A percentile compares a stretch with the other conserved stretches of the same genome.
These are phyloP conservation scores for Apoda limacodes DNA, from an alignment of 2,888 invertebrate genomes.

Conservation along the genomic window DNA sequence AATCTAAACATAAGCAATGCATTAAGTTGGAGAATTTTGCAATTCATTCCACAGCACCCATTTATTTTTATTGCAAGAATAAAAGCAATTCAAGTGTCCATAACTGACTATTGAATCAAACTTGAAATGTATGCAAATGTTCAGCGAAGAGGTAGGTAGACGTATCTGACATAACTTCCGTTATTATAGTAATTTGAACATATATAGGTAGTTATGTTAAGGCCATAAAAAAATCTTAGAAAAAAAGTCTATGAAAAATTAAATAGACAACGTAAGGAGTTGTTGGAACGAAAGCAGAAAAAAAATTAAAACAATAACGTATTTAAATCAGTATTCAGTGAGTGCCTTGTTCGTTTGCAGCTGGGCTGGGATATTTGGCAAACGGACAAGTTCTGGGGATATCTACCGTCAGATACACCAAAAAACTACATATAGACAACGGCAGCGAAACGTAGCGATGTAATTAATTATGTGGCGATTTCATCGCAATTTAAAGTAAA, in stretches of 20 bases:
- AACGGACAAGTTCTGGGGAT: slow-evolving; percentile 39
- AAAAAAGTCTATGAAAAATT: slow-evolving; percentile 59
- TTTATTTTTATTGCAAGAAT: slow-evolving; percentile 54
- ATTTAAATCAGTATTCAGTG: slow-evolving; percentile 60
- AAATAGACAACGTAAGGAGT: slow-evolving; percentile 47
- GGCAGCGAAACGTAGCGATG: no score
- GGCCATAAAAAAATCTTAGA: slow-evolving; percentile 42
- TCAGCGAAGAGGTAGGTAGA: slow-evolving; percentile 29
- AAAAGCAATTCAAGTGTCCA: slow-evolving; percentile 48
- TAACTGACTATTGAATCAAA: slow-evolving; percentile 45
- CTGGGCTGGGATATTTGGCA: slow-evolving; percentile 56
- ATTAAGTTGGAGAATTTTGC: no score
- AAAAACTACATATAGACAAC: no score
- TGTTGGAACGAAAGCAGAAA: slow-evolving; percentile 49
- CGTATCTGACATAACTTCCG: slow-evolving; percentile 59
- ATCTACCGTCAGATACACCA: no score
- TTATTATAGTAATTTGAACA: slow-evolving; percentile 38
- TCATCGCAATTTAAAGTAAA: no score
- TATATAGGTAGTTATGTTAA: slow-evolving; percentile 42
- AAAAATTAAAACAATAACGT: slow-evolving; percentile 57
- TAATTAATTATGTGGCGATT: no score
- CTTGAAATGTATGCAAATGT: slow-evolving; percentile 59
- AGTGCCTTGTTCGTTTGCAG: slow-evolving; percentile 48
- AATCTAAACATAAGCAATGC: no score
- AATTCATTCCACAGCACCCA: no score